Evolutionary conservation across 1,140 invertebrate genomes (phyloP).

Genomic region (Rhyacophila brunnea): DNA sequence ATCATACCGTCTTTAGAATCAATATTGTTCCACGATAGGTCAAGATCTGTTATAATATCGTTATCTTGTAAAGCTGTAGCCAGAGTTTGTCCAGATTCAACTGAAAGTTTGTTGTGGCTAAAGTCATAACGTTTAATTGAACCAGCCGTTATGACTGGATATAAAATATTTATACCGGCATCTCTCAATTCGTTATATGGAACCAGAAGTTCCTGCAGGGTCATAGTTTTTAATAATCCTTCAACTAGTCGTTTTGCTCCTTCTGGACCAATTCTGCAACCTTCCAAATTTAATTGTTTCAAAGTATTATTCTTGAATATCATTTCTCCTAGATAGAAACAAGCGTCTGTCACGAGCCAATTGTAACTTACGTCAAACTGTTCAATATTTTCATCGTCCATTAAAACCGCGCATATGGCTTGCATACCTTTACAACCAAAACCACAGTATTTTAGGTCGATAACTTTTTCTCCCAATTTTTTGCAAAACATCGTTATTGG

Average conservation of each 20-base stretch:
- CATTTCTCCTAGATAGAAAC: slow-evolving; percentile 47
- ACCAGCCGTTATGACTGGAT: slow-evolving; percentile 33
- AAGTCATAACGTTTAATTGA: slow-evolving; percentile 36
- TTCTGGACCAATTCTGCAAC: slow-evolving; percentile 45
- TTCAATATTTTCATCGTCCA: slow-evolving; percentile 43
- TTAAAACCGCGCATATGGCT: slow-evolving; percentile 44
- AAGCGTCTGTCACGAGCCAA: slow-evolving; percentile 44
- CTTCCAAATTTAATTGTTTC: slow-evolving; percentile 42
- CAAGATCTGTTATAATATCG: slow-evolving; percentile 41
- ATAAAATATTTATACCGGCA: slow-evolving; percentile 41
- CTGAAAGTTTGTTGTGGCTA: slow-evolving; percentile 39
- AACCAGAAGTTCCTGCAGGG: slow-evolving; percentile 46
- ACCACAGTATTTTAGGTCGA: slow-evolving; percentile 43
- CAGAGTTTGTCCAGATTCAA: slow-evolving; percentile 28
- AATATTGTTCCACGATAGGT: slow-evolving; percentile 53
- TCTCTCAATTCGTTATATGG: slow-evolving; percentile 46
- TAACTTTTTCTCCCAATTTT: slow-evolving; percentile 3
- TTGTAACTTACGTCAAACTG: slow-evolving; percentile 50
- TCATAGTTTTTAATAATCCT: slow-evolving; percentile 36
- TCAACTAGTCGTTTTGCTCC: slow-evolving; percentile 42
- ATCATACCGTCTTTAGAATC: slow-evolving; percentile 27
- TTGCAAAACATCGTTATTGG: slow-evolving; percentile 10
- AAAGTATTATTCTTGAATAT: slow-evolving; percentile 42
- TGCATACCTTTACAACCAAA: slow-evolving; percentile 44
- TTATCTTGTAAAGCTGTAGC: slow-evolving; percentile 37